Evolutionary conservation across 2,888 invertebrate species (phyloP).

Genomic region (Eilema sororculum): DNA sequence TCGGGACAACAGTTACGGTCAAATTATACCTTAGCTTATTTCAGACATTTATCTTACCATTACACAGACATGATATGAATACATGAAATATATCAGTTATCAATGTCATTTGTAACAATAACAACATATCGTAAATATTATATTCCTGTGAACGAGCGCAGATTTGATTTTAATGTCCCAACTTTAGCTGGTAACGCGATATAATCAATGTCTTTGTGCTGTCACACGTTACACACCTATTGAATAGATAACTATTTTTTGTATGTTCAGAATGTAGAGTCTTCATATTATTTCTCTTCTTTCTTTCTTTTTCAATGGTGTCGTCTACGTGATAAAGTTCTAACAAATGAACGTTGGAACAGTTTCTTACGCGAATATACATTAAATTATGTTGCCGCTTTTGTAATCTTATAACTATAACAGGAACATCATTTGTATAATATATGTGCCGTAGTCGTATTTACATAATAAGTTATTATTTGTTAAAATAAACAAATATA

Average conservation of each 20-base stretch:
- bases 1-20: no score
- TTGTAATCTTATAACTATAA: no score
- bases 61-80: background rate
- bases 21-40: no score
- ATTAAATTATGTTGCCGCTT: no score
- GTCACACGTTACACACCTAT: slow-evolving; percentile 57
- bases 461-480: no score
- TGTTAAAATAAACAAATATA: no score
- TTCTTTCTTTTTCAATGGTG: background rate
- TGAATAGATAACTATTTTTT: slow-evolving; percentile 36
- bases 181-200: slow-evolving; percentile 44
- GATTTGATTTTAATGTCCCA: slow-evolving; percentile 63
- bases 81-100: background rate
- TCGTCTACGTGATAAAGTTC: slow-evolving; percentile 20
- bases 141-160: slow-evolving; percentile 53
- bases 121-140: slow-evolving; percentile 41
- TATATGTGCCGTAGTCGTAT: no score
- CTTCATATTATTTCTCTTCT: background rate
- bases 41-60: background rate
- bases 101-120: slow-evolving; percentile 27
- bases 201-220: slow-evolving; percentile 56
- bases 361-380: no score
- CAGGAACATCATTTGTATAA: no score
- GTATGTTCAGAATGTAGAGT: background rate
- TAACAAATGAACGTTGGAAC: slow-evolving; percentile 16